A percentile compares a stretch with the other conserved stretches of the same genome.
These are phyloP conservation scores for Andrena praecox DNA, from an alignment of 2,888 invertebrate genomes.

Conservation along the genomic window DNA sequence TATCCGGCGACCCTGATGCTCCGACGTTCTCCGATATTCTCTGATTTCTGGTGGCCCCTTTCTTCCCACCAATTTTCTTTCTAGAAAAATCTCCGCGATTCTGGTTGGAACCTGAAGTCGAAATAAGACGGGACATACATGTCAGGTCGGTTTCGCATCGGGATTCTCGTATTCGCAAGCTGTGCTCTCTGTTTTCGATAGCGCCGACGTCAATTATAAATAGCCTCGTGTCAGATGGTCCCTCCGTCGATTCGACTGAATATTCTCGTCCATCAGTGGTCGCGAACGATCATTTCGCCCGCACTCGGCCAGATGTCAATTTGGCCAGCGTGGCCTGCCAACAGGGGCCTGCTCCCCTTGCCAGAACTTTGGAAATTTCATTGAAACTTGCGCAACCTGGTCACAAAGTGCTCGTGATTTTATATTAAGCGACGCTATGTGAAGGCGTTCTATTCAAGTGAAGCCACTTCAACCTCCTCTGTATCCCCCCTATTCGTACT, in stretches of 20 bases:
- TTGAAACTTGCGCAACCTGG: constrained; percentile 38
- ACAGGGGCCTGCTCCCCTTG: constrained; percentile 9
- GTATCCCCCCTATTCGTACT: neutral
- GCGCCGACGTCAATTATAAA: constrained; percentile 44
- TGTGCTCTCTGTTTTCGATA: neutral
- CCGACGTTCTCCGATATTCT: too few relatives aligned
- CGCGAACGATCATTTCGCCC: constrained; percentile 51
- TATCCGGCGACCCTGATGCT: too few relatives aligned
- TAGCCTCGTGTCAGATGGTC: constrained; percentile 49
- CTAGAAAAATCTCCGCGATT: too few relatives aligned
- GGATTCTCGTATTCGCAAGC: neutral
- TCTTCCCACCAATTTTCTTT: too few relatives aligned
- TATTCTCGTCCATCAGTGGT: constrained; percentile 23
- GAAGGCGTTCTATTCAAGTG: neutral
- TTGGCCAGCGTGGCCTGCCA: constrained; percentile 43
- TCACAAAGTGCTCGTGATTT: constrained; percentile 21
- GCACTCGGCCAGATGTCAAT: constrained; percentile 56
- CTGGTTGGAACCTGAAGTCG: too few relatives aligned
- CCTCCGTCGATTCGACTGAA: constrained; percentile 29
- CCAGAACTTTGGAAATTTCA: constrained; percentile 46
- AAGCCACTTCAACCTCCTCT: neutral
- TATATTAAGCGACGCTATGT: neutral
- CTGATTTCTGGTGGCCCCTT: too few relatives aligned
- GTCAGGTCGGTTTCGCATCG: neutral
- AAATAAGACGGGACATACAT: neutral